Percentiles rank a stretch among this genome's conserved stretches.
These are phyloP conservation scores for Acropternis orthonyx DNA, from an alignment of 2,797 vertebrate species.

Conservation along the genomic window DNA sequence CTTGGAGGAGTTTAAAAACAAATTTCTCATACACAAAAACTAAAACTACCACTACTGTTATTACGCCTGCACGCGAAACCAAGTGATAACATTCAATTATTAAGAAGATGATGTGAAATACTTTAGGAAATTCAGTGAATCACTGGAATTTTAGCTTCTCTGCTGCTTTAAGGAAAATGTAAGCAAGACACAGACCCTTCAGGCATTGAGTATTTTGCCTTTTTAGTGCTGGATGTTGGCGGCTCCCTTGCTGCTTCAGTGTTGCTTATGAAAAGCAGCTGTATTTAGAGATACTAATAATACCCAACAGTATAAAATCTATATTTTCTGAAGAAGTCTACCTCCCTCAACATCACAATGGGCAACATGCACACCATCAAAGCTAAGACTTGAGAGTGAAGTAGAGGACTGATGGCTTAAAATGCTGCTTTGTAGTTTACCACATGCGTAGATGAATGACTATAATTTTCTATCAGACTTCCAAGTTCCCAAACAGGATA, in stretches of 20 bases:
- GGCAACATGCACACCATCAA: not conserved
- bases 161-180: not conserved
- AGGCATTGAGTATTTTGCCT: not conserved
- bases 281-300: not conserved
- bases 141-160: not conserved
- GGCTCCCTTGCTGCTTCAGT: not conserved
- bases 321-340: not conserved
- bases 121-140: not conserved
- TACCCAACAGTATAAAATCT: not conserved
- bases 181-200: constrained; percentile 3
- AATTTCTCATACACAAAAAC: not conserved
- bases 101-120: not conserved
- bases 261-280: constrained; percentile 47
- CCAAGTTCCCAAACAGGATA: not conserved
- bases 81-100: not conserved
- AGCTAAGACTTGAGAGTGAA: not conserved
- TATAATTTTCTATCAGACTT: not conserved
- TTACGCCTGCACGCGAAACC: not conserved
- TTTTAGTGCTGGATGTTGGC: constrained; percentile 12
- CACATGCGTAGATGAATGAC: not conserved
- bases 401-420: not conserved
- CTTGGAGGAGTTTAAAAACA: not conserved
- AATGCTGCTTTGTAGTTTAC: not conserved
- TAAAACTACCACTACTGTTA: not conserved
- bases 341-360: not conserved